Base-by-base conservation (phyloP, 2,113 vertebrate genomes). In the Antigone vipio region DNA sequence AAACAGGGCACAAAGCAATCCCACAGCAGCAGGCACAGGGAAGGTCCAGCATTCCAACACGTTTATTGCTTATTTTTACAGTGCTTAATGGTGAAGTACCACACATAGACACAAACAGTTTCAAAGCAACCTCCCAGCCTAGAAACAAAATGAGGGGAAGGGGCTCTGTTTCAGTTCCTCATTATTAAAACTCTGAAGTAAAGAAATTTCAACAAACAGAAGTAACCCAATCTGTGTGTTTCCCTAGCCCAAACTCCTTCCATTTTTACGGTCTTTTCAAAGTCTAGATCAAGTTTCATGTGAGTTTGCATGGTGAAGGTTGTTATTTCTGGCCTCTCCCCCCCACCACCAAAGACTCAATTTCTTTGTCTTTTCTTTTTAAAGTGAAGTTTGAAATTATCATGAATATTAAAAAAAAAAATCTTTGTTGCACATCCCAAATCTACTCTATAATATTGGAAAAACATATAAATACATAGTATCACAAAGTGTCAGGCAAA, bases 181-280 rank as follows among this genome's bases (percentile, higher is more conserved):
- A 83, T 95, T 97, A 95, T 69, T 94, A 92, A 96, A 94, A 71
- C 53, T 95, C 95, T 84, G 71, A 95, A 93, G 74, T 60, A 89
- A 95, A 95, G 91, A 91, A 73, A 94, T 91, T 95, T 96, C 93
- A 97, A 97, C 88, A 96, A 96, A 97, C 85, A 96, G 49, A 84
- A 95, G 96, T 94, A 97, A 97, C 56, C 63, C 92, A 93, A 94
- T 93, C 92, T 80, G 29, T 64, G 66, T 73, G 20, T 66, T 94
- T 86, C 93, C 63, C 62, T 68, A 77, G 50, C 67, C 77, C 44
- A 82, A 94, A 60, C 56, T 95, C 68, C 56, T 62, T 69, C 75
- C 47, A 40, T 67, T 85, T 96, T 95, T 96, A 95, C 0, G 4
- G 84, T 50, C 55, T 85, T 96, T 94, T 93, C 80, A 49, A 80